Conservation (phyloP, 2,888 invertebrate species). For the Mellilla xanthometata region DNA sequence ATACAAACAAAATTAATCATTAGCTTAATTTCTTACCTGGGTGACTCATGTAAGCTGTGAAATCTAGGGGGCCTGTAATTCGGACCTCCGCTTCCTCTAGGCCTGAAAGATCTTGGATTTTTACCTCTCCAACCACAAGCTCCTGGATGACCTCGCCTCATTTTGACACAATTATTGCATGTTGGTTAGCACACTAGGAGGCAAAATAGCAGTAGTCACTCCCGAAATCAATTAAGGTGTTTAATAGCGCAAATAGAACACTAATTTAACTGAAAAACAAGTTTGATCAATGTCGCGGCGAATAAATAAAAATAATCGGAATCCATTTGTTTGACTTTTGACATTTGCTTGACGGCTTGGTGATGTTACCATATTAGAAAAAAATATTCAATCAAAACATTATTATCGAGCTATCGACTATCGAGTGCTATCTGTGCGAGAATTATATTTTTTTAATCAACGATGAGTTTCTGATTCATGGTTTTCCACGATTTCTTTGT, state of each 20-base stretch:
- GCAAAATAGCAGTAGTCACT: constrained; percentile 5
- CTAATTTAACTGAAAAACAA: constrained; percentile 31
- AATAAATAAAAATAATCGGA: constrained; percentile 47
- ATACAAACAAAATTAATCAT: constrained; percentile 19
- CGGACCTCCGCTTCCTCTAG: constrained; percentile 56
- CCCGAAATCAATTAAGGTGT: neutral
- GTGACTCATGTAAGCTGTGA: constrained; percentile 45
- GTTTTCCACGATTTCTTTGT: no score
- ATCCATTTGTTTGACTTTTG: constrained; percentile 35
- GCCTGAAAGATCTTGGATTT: constrained; percentile 66
- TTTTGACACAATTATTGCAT: constrained; percentile 59
- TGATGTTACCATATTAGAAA: constrained; percentile 8
- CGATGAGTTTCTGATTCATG: no score
- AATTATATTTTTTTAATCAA: no score
- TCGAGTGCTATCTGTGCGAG: no score
- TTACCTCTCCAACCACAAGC: constrained; percentile 72
- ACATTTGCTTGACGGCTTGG: constrained; percentile 5
- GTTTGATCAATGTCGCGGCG: constrained; percentile 54
- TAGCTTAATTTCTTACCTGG: constrained; percentile 46
- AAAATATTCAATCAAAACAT: no score
- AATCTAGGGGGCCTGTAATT: constrained; percentile 56
- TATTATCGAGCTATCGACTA: no score
- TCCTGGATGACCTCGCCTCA: constrained; percentile 76
- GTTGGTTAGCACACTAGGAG: constrained; percentile 33
- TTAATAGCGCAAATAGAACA: constrained; percentile 1